These are phyloP conservation scores for Trachymyrmex septentrionalis DNA, from an alignment of 1,140 invertebrate genomes.

Conservation along the genomic window DNA sequence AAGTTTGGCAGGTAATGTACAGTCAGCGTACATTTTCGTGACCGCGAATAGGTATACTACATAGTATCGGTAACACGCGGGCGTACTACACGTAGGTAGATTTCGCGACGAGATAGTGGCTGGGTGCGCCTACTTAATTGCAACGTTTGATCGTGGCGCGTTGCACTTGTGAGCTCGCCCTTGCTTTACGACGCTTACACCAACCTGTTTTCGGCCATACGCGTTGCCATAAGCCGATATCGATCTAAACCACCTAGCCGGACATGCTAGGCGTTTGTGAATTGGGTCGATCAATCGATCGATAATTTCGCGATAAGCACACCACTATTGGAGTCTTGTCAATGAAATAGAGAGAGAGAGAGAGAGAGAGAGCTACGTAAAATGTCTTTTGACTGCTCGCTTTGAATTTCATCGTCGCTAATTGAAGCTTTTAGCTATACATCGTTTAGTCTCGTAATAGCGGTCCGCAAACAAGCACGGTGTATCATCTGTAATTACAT, in stretches of 20 bases:
- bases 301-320: constrained; percentile 45
- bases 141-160: constrained; percentile 77
- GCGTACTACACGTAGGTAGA: constrained; percentile 59
- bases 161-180: constrained; percentile 73
- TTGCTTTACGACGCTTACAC: constrained; percentile 70
- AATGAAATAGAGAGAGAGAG: constrained; percentile 33
- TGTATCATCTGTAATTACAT: constrained; percentile 27
- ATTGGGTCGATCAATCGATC: constrained; percentile 27
- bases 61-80: constrained; percentile 51
- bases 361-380: constrained; percentile 33
- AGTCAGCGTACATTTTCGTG: constrained; percentile 71
- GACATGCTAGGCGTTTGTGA: constrained; percentile 23
- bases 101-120: constrained; percentile 69
- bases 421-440: constrained; percentile 45
- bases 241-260: constrained; percentile 6
- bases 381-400: not conserved
- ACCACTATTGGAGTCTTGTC: not conserved
- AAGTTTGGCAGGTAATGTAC: constrained; percentile 63
- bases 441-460: constrained; percentile 42
- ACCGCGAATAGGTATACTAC: constrained; percentile 50
- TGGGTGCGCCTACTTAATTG: constrained; percentile 77
- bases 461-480: constrained; percentile 30
- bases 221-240: constrained; percentile 52
- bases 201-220: constrained; percentile 25
- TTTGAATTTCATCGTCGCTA: not conserved